Evolutionary conservation across 2,797 vertebrate genomes (phyloP).

Genomic region (Onychomys leucogaster): DNA sequence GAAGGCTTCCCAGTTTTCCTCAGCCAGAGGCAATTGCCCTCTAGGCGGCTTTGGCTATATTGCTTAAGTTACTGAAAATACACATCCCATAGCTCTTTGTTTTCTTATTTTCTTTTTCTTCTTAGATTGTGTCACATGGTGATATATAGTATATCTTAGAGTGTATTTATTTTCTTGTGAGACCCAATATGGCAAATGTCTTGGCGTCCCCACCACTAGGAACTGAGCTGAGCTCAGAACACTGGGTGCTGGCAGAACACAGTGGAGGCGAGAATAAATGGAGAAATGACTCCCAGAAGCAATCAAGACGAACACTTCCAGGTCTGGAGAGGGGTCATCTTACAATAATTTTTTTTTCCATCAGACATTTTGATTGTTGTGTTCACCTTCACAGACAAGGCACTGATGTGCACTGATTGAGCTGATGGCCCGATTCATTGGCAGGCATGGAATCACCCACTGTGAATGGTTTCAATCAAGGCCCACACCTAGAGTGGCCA

Average conservation of each 20-base stretch:
- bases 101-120: slow-evolving; percentile 3
- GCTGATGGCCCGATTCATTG: not conserved
- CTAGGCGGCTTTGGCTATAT: not conserved
- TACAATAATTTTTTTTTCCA: not conserved
- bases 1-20: not conserved
- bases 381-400: not conserved
- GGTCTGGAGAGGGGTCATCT: not conserved
- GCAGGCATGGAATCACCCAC: not conserved
- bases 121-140: not conserved
- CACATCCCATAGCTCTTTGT: not conserved
- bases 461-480: not conserved
- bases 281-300: not conserved
- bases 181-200: not conserved
- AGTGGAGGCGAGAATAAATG: not conserved
- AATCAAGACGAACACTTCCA: not conserved
- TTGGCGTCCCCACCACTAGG: not conserved
- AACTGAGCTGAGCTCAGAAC: not conserved
- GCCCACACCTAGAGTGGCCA: not conserved
- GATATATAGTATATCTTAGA: not conserved
- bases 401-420: not conserved
- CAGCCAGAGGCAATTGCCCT: not conserved
- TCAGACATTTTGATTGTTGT: not conserved
- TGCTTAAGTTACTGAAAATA: not conserved
- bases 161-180: not conserved
- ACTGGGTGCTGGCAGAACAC: not conserved